phyloP scores from a whole-genome alignment of 1,140 invertebrate genomes.

The Archivesica marissinica region DNA sequence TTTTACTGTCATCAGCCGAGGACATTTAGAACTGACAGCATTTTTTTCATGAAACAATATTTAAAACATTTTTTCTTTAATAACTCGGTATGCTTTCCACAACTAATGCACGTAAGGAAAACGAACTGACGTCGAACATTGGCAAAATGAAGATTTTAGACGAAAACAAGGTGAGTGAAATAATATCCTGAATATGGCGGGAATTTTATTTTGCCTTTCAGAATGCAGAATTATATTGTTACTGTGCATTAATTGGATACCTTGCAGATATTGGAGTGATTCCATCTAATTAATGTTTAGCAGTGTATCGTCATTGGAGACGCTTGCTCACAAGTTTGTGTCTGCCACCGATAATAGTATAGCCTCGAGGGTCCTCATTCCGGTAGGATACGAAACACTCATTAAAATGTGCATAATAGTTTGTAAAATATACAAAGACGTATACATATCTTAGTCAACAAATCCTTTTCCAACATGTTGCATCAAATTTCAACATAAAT shows the following conservation, averaged over 20 bases:
- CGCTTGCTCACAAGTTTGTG: too few relatives aligned
- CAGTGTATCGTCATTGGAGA: too few relatives aligned
- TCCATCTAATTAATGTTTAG: not conserved
- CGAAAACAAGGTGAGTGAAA: constrained; percentile 76
- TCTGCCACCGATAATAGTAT: too few relatives aligned
- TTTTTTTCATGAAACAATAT: not conserved
- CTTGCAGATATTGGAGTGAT: not conserved
- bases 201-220: not conserved
- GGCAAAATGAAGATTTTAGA: constrained; percentile 72
- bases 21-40: not conserved
- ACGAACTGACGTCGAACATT: constrained; percentile 65
- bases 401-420: too few relatives aligned
- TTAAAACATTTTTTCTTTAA: not conserved
- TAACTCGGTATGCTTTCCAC: constrained; percentile 65
- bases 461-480: too few relatives aligned
- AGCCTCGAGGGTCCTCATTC: too few relatives aligned
- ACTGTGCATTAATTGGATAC: not conserved
- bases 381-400: too few relatives aligned
- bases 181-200: constrained; percentile 20
- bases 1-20: not conserved
- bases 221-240: not conserved
- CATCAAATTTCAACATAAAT: too few relatives aligned
- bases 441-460: too few relatives aligned
- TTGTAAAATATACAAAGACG: too few relatives aligned
- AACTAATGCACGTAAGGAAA: constrained; percentile 67